A percentile compares a stretch with the other conserved stretches of the same genome.
Evolutionary conservation across 1,140 invertebrate genomes (phyloP).

Genomic region (Drosophila biarmipes): DNA sequence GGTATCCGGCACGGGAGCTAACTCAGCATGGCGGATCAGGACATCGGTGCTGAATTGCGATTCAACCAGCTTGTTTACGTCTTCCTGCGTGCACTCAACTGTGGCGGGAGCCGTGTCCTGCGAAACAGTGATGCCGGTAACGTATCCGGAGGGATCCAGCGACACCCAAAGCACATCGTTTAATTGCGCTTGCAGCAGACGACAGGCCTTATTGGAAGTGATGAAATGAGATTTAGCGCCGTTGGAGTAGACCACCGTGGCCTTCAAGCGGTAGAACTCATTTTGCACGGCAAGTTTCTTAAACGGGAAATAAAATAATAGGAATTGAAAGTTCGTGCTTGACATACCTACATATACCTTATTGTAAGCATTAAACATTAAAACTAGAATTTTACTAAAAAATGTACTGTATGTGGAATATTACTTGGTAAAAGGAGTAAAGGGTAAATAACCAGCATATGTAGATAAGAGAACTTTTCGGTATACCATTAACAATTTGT

Average conservation of each 20-base stretch:
- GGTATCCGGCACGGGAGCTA: conserved; percentile 94
- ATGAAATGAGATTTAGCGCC: conserved; percentile 89
- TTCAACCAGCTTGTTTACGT: conserved; percentile 82
- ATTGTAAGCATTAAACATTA: no score
- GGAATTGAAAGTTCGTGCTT: not conserved
- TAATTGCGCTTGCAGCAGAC: conserved; percentile 87
- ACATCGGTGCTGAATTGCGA: conserved; percentile 90
- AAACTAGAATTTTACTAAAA: no score
- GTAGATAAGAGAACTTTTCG: no score
- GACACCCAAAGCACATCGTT: conserved; percentile 90
- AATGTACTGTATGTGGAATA: no score
- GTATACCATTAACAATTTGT: no score
- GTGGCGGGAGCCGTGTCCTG: conserved; percentile 85
- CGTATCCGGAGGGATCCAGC: conserved; percentile 89
- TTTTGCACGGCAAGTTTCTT: conserved; percentile 88
- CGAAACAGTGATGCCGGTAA: conserved; percentile 88
- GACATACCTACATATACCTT: no score
- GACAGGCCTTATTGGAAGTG: conserved; percentile 92
- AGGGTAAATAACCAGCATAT: no score
- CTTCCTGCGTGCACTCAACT: conserved; percentile 84
- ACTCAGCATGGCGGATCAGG: conserved; percentile 89
- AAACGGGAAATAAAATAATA: not conserved
- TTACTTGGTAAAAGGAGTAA: no score
- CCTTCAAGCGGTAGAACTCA: conserved; percentile 91
- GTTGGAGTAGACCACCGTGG: conserved; percentile 88